These are phyloP conservation scores for Scaptomyza tumidula DNA, from an alignment of 2,888 invertebrate genomes.

Conservation along the genomic window DNA sequence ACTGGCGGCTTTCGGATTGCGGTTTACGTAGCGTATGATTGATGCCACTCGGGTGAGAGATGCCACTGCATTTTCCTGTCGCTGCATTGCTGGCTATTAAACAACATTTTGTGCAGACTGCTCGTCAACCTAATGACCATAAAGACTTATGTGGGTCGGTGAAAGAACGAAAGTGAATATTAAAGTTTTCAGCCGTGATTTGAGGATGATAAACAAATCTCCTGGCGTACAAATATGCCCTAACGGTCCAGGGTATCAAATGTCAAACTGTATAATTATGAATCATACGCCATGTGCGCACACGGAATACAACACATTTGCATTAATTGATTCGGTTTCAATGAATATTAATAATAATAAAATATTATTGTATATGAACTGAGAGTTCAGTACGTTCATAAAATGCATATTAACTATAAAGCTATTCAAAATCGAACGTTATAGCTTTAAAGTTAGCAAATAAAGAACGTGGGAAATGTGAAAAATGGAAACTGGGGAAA, in stretches of 20 bases:
- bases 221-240: background rate
- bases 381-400: conserved; percentile 1
- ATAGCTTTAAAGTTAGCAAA: conserved; percentile 6
- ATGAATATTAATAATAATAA: conserved; percentile 21
- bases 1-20: conserved; percentile 77
- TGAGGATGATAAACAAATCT: background rate
- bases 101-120: conserved; percentile 41
- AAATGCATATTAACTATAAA: conserved; percentile 25
- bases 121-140: conserved; percentile 15
- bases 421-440: conserved; percentile 22
- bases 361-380: conserved; percentile 5
- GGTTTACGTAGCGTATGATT: conserved; percentile 78
- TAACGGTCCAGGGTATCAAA: background rate
- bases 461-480: conserved; percentile 1
- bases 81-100: conserved; percentile 46
- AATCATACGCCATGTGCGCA: conserved; percentile 43
- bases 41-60: conserved; percentile 60
- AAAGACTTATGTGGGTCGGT: conserved; percentile 1
- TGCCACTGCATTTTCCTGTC: conserved; percentile 19
- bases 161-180: background rate
- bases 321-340: conserved; percentile 40
- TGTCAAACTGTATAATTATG: conserved; percentile 47
- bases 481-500: conserved; percentile 8
- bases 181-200: background rate
- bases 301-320: conserved; percentile 19